Percentiles rank a stretch among this genome's conserved stretches.
These are phyloP conservation scores for Apomyelois bistriatella DNA, from an alignment of 2,888 invertebrate species.

Conservation along the genomic window DNA sequence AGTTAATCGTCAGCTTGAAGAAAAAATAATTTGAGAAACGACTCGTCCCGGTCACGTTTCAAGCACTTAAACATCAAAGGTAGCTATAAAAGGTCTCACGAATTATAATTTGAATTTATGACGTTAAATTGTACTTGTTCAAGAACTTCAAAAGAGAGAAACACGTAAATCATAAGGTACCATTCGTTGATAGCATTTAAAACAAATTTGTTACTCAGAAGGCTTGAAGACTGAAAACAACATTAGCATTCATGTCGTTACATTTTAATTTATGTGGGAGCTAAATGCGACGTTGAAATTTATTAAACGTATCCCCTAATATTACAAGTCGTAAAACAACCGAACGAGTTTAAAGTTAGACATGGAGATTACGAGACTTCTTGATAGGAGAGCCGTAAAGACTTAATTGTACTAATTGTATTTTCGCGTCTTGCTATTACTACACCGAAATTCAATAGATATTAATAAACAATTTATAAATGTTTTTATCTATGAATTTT, in stretches of 20 bases:
- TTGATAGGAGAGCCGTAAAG: background rate
- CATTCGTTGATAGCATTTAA: slow-evolving; percentile 33
- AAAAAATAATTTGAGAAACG: background rate
- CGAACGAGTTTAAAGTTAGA: slow-evolving; percentile 27
- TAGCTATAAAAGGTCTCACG: slow-evolving; percentile 13
- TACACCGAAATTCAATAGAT: too few relatives aligned
- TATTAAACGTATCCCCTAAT: slow-evolving; percentile 43
- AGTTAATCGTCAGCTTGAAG: too few relatives aligned
- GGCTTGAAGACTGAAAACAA: slow-evolving; percentile 32
- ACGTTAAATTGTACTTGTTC: slow-evolving; percentile 17
- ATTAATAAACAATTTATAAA: background rate
- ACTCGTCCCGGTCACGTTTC: background rate
- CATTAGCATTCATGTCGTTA: slow-evolving; percentile 46
- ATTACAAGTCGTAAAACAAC: slow-evolving; percentile 44
- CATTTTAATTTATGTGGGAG: slow-evolving; percentile 45
- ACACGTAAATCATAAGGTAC: slow-evolving; percentile 30
- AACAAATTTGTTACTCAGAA: slow-evolving; percentile 38
- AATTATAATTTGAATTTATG: slow-evolving; percentile 18
- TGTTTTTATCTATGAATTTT: background rate
- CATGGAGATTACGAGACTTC: slow-evolving; percentile 15
- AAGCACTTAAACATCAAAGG: slow-evolving; percentile 21
- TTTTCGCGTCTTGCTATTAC: too few relatives aligned
- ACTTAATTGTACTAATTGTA: too few relatives aligned
- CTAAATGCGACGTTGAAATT: slow-evolving; percentile 32
- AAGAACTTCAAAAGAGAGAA: slow-evolving; percentile 18